Conservation (phyloP, 1,140 invertebrate species). For the Apis cerana region DNA sequence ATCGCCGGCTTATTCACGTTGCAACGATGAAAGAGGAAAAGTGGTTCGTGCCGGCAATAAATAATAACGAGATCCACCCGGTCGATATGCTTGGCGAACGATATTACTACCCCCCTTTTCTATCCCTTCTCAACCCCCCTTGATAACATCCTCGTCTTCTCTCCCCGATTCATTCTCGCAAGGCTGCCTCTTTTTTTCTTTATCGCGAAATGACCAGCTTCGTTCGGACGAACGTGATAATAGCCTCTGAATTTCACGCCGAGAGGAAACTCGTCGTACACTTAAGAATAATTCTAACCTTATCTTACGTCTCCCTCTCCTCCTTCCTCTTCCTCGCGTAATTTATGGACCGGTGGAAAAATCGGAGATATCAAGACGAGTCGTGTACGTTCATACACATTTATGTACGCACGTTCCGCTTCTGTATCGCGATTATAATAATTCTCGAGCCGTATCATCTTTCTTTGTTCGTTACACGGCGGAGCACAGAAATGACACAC, state of each 20-base stretch:
- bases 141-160: slow-evolving; percentile 6
- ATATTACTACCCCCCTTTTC: slow-evolving; percentile 20
- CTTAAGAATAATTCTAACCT: background rate
- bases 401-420: background rate
- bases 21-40: slow-evolving; percentile 60
- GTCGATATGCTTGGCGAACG: slow-evolving; percentile 47
- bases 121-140: background rate
- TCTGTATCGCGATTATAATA: background rate
- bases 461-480: slow-evolving; percentile 1
- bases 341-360: background rate
- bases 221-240: slow-evolving; percentile 11
- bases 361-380: background rate
- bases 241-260: background rate
- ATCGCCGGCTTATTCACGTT: slow-evolving; percentile 57
- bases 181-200: background rate
- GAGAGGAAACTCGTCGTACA: background rate
- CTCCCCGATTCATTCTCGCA: background rate
- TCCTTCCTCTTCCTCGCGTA: too few relatives aligned
- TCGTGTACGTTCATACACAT: too few relatives aligned
- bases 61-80: slow-evolving; percentile 63
- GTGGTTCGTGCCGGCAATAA: slow-evolving; percentile 61
- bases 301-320: background rate
- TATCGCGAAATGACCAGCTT: background rate
- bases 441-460: background rate
- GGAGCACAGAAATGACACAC: slow-evolving; percentile 1